Conservation (phyloP, 2,888 invertebrate species). For the Sminthurides aquaticus region DNA sequence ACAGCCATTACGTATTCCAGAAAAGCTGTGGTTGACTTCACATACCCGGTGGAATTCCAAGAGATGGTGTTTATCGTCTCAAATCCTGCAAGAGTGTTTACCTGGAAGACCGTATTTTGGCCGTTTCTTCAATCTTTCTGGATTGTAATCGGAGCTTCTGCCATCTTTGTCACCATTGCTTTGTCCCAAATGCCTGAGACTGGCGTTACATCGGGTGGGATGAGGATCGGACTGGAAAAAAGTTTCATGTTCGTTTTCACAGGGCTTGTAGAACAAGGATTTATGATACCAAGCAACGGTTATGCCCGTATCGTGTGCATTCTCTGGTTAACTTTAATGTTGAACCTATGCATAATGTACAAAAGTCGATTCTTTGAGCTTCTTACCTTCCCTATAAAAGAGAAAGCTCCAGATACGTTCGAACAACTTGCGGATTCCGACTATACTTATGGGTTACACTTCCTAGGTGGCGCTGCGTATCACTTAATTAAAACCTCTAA, state of each 20-base stretch:
- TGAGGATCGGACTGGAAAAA: not conserved
- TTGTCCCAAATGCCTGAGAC: not conserved
- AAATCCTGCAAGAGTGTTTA: not conserved
- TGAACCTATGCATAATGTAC: slow-evolving; percentile 3
- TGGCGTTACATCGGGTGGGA: not conserved
- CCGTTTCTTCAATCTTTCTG: not conserved
- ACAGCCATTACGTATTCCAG: slow-evolving; percentile 12
- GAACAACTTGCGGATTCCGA: slow-evolving; percentile 5
- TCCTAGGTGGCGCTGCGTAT: not conserved
- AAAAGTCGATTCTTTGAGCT: slow-evolving; percentile 6
- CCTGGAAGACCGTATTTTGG: slow-evolving; percentile 1
- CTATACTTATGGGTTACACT: not conserved
- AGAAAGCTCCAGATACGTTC: not conserved
- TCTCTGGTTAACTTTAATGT: not conserved
- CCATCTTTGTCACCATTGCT: not conserved
- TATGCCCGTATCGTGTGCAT: not conserved
- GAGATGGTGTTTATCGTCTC: not conserved
- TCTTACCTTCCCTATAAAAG: slow-evolving; percentile 4
- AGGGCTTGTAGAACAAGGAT: not conserved
- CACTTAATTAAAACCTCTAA: slow-evolving; percentile 3
- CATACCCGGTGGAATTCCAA: not conserved
- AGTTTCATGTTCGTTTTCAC: not conserved
- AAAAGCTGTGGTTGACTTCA: not conserved
- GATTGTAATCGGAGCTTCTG: not conserved
- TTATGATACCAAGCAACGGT: not conserved